Base-by-base conservation (phyloP, 2,888 invertebrate genomes). In the Salticus scenicus region DNA sequence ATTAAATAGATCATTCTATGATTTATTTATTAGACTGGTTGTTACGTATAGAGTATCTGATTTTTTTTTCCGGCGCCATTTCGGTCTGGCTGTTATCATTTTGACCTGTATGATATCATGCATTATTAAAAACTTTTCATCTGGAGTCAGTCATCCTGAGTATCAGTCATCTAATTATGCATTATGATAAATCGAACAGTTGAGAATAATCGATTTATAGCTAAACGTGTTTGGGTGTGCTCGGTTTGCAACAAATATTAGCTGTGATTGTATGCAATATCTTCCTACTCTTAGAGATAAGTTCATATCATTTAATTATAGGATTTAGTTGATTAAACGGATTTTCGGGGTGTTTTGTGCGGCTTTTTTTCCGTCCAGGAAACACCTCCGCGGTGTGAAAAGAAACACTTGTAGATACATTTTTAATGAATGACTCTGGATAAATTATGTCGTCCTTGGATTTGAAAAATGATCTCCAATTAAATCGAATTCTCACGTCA, bases 361-460 rank as follows among this genome's bases (percentile, higher is more conserved):
- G 8, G 24, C 12, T 17, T 57, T 57, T 47, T 47, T 17, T 4
- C 24, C 20, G 4, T 37, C 10, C 57, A 24, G 12, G 20, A 12
- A 57, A 57, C 57, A 57, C 57, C 57, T 57, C 57, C 57, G 57
- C 57, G 24, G 57, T 57, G 57, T 57, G 57, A 57, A 57, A 57
- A 57, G 5, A 24, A 24, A 57, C 57, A 57, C 57, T 57, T 47
- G 5, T 20, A 57, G 57, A 57, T 57, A 24, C 20, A 57, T 57
- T 57, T 57, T 57, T 57, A 57, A 57, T 57, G 57, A 57, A 37
- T 37, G 57, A 20, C 7, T n/a, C 20, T 24, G 24, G 57, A 57
- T 57, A 57, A n/a, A 57, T 57, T 1, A 57, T 24, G 12, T 24
- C 2, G 24, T 24, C 24, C 20, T 24, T 24, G 1, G 4, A 8